phyloP scores from a whole-genome alignment of 2,888 invertebrate genomes.

The Harmothoe impar region DNA sequence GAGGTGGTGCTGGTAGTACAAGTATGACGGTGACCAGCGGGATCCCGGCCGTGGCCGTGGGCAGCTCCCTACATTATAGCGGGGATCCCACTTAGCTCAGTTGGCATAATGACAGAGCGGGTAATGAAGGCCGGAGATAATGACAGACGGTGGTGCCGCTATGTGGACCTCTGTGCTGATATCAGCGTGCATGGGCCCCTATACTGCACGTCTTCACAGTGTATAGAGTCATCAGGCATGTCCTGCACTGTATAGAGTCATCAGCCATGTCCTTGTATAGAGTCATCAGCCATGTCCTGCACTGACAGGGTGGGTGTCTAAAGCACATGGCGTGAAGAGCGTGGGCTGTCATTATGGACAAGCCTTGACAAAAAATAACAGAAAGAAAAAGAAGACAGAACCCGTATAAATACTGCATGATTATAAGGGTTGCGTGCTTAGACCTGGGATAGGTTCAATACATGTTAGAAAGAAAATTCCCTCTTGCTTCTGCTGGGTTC shows the following conservation, averaged over 20 bases:
- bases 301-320: background rate
- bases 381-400: too few species aligned
- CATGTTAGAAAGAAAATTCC: background rate
- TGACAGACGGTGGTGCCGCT: background rate
- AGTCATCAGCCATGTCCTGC: constrained; percentile 42
- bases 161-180: background rate
- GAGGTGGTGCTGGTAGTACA: background rate
- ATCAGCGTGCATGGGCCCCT: background rate
- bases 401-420: too few species aligned
- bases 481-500: too few species aligned
- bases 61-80: background rate
- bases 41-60: background rate
- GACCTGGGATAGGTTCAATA: background rate
- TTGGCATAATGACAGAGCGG: constrained; percentile 39
- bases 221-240: constrained; percentile 40
- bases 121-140: constrained; percentile 23
- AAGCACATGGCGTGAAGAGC: too few species aligned
- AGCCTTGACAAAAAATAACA: too few species aligned
- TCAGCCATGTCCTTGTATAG: background rate
- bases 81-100: background rate
- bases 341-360: too few species aligned
- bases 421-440: background rate
- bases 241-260: background rate
- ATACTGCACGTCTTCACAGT: background rate
- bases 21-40: background rate